A percentile compares a stretch with the other conserved stretches of the same genome.
Conservation (phyloP, 2,888 invertebrate genomes). For the Anorthoa munda region DNA sequence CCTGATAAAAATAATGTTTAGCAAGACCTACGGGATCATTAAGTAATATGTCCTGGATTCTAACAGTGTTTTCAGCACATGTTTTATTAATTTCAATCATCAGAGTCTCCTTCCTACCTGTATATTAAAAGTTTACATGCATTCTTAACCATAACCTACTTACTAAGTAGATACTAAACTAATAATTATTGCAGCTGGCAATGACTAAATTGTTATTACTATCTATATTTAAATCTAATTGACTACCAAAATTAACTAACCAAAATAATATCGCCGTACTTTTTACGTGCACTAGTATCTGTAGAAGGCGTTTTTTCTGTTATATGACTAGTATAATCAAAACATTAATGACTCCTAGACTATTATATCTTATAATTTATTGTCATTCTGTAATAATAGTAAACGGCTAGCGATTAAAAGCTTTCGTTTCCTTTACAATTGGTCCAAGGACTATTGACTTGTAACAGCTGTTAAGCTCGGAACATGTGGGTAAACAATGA, state of each 20-base stretch:
- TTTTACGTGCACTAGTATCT: constrained; percentile 15
- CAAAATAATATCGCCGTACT: background rate
- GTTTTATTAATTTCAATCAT: background rate
- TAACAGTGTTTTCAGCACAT: background rate
- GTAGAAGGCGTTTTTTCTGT: no score
- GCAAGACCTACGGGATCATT: no score
- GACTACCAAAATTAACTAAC: constrained; percentile 14
- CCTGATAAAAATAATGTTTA: background rate
- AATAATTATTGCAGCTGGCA: background rate
- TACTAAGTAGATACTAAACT: background rate
- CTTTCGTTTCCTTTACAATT: constrained; percentile 77
- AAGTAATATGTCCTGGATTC: background rate
- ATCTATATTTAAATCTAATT: constrained; percentile 16
- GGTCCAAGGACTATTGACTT: constrained; percentile 77
- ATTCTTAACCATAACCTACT: background rate
- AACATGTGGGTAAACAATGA: constrained; percentile 69
- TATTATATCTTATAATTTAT: constrained; percentile 74
- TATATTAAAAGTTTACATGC: background rate
- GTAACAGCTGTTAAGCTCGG: constrained; percentile 50
- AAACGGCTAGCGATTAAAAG: constrained; percentile 74
- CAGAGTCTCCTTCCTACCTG: no score
- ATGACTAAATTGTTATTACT: background rate
- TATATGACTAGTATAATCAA: no score
- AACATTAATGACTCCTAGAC: constrained; percentile 46
- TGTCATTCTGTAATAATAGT: constrained; percentile 70